These are phyloP conservation scores for Pionites leucogaster DNA, from an alignment of 2,113 vertebrate genomes.

Conservation along the genomic window DNA sequence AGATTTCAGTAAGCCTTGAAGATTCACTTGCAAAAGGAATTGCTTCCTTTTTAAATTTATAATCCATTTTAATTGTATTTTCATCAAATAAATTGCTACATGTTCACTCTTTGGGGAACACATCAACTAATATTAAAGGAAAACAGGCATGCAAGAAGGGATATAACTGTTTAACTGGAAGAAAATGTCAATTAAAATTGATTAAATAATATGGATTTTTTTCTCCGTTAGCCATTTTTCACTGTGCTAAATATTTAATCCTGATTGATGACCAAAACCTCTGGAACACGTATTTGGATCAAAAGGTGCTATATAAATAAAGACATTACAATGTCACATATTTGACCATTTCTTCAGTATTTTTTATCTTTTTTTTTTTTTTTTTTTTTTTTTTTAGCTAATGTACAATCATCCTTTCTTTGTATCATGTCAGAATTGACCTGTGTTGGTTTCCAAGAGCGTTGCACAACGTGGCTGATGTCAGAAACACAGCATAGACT, in stretches of 20 bases:
- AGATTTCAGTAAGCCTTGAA: neutral
- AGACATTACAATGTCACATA: constrained; percentile 11
- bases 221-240: neutral
- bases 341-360: constrained; percentile 9
- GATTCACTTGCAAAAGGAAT: neutral
- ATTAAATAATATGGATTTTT: constrained; percentile 23
- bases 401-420: neutral
- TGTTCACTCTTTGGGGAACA: neutral
- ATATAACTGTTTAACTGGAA: neutral
- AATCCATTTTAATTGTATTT: neutral
- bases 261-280: constrained; percentile 32
- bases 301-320: constrained; percentile 20
- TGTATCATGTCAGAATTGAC: constrained; percentile 27
- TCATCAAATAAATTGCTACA: neutral
- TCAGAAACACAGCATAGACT: constrained; percentile 48
- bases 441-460: constrained; percentile 44
- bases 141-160: neutral
- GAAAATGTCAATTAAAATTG: neutral
- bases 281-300: neutral
- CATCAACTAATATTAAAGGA: neutral
- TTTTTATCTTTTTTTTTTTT: neutral
- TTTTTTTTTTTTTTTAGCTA: neutral
- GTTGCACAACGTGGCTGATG: neutral
- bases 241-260: constrained; percentile 8
- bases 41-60: neutral